A percentile compares a stretch with the other conserved stretches of the same genome.
Conservation (phyloP, 1,140 invertebrate genomes). For the Papilio machaon region DNA sequence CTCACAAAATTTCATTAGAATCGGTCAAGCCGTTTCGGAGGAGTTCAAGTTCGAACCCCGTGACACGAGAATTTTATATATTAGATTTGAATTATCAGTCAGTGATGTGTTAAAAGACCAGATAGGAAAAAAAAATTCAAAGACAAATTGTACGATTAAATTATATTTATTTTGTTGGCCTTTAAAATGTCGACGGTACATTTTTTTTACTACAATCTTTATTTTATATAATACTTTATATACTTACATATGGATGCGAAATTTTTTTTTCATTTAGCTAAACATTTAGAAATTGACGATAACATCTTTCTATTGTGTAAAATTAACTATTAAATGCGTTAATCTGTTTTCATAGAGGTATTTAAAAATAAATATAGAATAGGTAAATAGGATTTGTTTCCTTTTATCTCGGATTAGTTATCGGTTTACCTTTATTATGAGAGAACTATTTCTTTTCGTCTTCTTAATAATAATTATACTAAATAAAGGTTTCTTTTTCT, state of each 20-base stretch:
- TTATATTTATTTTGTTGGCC: slow-evolving; percentile 75
- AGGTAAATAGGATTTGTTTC: not conserved
- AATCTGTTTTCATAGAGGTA: slow-evolving; percentile 16
- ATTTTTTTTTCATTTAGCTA: slow-evolving; percentile 68
- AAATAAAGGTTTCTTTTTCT: no score
- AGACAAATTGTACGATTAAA: slow-evolving; percentile 46
- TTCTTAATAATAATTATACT: no score
- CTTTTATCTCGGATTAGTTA: not conserved
- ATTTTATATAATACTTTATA: slow-evolving; percentile 53
- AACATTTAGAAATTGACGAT: slow-evolving; percentile 78
- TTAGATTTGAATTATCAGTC: no score
- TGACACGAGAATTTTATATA: no score
- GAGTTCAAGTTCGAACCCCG: no score
- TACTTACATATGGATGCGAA: slow-evolving; percentile 71
- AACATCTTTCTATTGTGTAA: slow-evolving; percentile 67
- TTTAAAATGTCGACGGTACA: slow-evolving; percentile 76
- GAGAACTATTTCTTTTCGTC: not conserved
- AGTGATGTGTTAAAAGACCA: not conserved
- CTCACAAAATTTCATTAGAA: no score
- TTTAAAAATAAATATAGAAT: not conserved
- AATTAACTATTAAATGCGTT: slow-evolving; percentile 41
- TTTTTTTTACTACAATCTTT: slow-evolving; percentile 74
- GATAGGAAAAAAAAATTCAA: slow-evolving; percentile 21
- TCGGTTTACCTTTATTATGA: not conserved
- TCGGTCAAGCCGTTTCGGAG: no score